Conservation (phyloP, 2,888 invertebrate genomes). For the Himalopsyche kuldschensis region DNA sequence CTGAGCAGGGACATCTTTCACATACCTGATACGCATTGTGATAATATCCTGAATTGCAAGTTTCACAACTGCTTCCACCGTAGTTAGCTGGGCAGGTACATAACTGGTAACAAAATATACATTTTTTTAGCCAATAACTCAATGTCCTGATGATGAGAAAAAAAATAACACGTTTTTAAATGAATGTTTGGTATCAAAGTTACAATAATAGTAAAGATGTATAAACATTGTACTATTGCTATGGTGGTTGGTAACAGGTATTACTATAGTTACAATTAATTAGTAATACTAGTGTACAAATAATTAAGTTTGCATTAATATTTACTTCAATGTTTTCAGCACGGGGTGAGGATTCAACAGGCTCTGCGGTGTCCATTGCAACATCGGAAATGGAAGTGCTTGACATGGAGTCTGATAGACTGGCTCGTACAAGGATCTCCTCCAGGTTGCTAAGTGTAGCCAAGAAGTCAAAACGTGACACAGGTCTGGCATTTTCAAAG, state of each 20-base stretch:
- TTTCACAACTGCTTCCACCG: conserved; percentile 81
- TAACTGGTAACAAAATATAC: conserved; percentile 44
- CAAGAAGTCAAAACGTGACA: conserved; percentile 81
- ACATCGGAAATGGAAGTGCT: conserved; percentile 79
- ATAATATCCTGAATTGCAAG: conserved; percentile 72
- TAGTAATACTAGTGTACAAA: no score
- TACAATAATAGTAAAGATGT: neutral
- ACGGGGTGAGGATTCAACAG: conserved; percentile 59
- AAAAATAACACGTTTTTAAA: no score
- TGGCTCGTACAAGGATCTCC: conserved; percentile 81
- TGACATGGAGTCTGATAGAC: conserved; percentile 64
- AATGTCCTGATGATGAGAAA: neutral
- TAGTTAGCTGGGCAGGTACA: conserved; percentile 85
- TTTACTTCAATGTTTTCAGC: conserved; percentile 78
- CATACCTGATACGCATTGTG: conserved; percentile 69
- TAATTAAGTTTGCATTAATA: neutral
- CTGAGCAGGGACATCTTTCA: conserved; percentile 74
- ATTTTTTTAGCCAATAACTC: neutral
- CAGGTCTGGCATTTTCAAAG: conserved; percentile 55
- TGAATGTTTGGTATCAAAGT: no score
- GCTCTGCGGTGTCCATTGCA: conserved; percentile 80
- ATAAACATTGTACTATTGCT: neutral
- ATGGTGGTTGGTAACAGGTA: neutral
- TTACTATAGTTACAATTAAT: no score
- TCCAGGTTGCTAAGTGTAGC: conserved; percentile 81